These are phyloP conservation scores for Euzetes globulus DNA, from an alignment of 2,888 invertebrate genomes.

Conservation along the genomic window DNA sequence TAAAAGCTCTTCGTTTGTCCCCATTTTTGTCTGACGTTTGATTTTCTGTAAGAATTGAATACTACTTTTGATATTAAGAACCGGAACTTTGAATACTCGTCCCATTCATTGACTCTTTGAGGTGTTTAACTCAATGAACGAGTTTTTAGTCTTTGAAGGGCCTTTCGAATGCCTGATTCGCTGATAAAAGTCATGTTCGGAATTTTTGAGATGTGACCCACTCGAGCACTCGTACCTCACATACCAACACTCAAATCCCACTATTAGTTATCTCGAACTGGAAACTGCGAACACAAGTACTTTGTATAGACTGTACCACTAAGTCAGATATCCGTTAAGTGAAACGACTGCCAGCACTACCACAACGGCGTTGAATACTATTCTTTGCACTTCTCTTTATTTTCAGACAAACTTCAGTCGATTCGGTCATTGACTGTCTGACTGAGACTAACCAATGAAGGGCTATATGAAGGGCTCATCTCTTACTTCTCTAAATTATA, in stretches of 20 bases:
- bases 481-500: neutral
- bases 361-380: neutral
- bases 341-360: neutral
- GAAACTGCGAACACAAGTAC: neutral
- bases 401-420: conserved; percentile 18
- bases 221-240: neutral
- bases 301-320: too few species aligned
- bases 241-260: neutral
- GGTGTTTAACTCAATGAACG: conserved; percentile 18
- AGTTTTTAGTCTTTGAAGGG: neutral
- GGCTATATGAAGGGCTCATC: neutral
- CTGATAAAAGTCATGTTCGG: neutral
- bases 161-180: neutral
- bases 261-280: neutral
- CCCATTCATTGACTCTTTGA: conserved; percentile 17
- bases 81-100: conserved; percentile 22
- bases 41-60: neutral
- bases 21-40: neutral
- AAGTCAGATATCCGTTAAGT: neutral
- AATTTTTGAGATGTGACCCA: conserved; percentile 11
- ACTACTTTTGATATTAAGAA: neutral
- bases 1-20: neutral
- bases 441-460: neutral
- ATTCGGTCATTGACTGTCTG: conserved; percentile 30
- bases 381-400: neutral